Conservation (phyloP, 2,888 invertebrate genomes). For the Lasioglossum figueresi region DNA sequence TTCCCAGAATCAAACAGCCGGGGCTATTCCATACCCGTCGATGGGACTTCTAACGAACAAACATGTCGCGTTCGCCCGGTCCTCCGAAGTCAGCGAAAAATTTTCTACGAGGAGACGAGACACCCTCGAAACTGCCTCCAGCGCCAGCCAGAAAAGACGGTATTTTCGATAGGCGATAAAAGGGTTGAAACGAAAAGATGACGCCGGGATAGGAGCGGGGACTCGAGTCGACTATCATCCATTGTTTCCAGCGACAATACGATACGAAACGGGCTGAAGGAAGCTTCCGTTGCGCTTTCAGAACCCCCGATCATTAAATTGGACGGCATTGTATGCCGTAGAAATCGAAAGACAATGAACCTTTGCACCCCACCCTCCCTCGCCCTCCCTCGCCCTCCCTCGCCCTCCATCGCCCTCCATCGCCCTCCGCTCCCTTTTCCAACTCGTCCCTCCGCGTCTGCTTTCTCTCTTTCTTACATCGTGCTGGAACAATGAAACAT, state of each 20-base stretch:
- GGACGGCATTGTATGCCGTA: constrained; percentile 53
- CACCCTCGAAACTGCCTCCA: not conserved
- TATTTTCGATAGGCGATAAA: constrained; percentile 14
- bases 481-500: constrained; percentile 30
- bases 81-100: not conserved
- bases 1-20: constrained; percentile 17
- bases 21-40: not conserved
- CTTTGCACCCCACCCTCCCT: constrained; percentile 11
- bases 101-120: not conserved
- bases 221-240: constrained; percentile 35
- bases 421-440: too few relatives aligned
- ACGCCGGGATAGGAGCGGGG: not conserved
- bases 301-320: constrained; percentile 64
- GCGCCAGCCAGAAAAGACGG: not conserved
- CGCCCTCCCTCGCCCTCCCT: too few relatives aligned
- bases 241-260: constrained; percentile 62
- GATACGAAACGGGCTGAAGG: constrained; percentile 62
- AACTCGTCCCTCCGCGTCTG: not conserved
- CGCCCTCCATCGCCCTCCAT: too few relatives aligned
- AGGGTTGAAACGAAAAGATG: not conserved
- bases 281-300: constrained; percentile 67
- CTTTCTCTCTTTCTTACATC: not conserved
- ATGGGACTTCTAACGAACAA: constrained; percentile 6
- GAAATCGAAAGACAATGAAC: constrained; percentile 64
- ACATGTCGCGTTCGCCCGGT: not conserved